These are phyloP conservation scores for Loxodonta africana DNA, from an alignment of 2,113 vertebrate species.

Conservation along the genomic window DNA sequence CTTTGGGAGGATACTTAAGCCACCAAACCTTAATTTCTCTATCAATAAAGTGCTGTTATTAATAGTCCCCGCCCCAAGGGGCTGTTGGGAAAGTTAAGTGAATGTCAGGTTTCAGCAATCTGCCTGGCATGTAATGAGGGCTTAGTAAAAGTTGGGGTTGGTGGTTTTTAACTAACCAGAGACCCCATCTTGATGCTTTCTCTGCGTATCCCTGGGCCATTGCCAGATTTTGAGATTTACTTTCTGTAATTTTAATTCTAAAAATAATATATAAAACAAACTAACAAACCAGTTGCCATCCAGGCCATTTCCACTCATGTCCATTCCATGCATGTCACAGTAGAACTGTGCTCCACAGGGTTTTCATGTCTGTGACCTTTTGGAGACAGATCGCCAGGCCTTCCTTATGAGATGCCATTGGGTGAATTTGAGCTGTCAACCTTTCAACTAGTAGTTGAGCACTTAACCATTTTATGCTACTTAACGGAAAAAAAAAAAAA, in stretches of 20 bases:
- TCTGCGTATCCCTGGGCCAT: background rate
- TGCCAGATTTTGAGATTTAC: background rate
- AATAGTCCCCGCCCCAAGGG: background rate
- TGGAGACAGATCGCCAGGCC: background rate
- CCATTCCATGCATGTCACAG: background rate
- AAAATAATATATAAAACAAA: background rate
- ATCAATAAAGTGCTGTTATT: constrained; percentile 59
- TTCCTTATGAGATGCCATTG: background rate
- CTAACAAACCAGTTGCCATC: background rate
- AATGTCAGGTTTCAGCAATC: background rate
- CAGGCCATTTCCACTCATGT: background rate
- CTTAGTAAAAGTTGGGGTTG: background rate
- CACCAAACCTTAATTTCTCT: constrained; percentile 47
- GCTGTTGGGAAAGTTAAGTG: constrained; percentile 22
- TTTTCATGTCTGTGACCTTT: background rate
- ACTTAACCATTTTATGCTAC: background rate
- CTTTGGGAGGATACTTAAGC: background rate
- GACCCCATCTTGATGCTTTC: fast-evolving
- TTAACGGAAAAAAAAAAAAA: background rate
- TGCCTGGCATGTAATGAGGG: background rate
- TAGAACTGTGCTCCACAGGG: background rate
- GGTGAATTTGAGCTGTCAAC: background rate
- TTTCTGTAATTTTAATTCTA: background rate
- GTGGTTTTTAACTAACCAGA: background rate
- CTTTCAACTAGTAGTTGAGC: background rate